Percentiles rank a stretch among this genome's conserved stretches.
phyloP scores from a whole-genome alignment of 1,140 invertebrate genomes.

The Leptinotarsa undecemlineata region DNA sequence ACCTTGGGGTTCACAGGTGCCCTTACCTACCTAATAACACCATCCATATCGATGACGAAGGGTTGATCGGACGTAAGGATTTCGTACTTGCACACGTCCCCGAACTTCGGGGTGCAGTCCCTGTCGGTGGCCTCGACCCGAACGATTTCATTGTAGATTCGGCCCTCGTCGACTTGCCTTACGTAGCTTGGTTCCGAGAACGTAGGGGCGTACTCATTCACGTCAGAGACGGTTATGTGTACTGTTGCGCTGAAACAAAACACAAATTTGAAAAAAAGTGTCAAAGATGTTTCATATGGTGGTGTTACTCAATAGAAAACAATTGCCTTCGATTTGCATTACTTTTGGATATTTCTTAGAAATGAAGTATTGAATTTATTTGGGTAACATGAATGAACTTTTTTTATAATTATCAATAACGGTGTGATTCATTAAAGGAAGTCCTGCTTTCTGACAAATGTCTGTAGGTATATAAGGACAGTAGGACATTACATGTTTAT shows the following conservation, averaged over 20 bases:
- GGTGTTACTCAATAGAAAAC: too few species aligned
- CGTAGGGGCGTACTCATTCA: slow-evolving; percentile 90
- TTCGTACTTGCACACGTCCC: slow-evolving; percentile 95
- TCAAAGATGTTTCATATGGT: too few species aligned
- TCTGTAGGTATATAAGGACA: too few species aligned
- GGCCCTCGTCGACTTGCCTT: slow-evolving; percentile 87
- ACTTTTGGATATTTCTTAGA: too few species aligned
- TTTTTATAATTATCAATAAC: too few species aligned
- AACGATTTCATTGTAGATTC: slow-evolving; percentile 86
- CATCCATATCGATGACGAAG: slow-evolving; percentile 89
- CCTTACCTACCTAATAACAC: slow-evolving; percentile 74
- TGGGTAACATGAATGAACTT: too few species aligned
- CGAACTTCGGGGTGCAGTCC: slow-evolving; percentile 89
- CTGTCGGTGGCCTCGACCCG: slow-evolving; percentile 87
- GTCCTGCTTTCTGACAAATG: too few species aligned
- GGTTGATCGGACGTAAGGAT: slow-evolving; percentile 88
- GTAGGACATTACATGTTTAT: too few species aligned
- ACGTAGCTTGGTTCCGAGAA: slow-evolving; percentile 89
- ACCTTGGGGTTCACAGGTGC: too few species aligned
- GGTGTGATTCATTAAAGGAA: too few species aligned
- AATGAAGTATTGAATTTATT: too few species aligned
- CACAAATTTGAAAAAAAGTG: slow-evolving; percentile 25
- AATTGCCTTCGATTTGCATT: too few species aligned
- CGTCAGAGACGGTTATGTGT: slow-evolving; percentile 92
- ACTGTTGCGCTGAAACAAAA: slow-evolving; percentile 80